Base-by-base conservation (phyloP, 2,888 invertebrate genomes). In the Unio delphinus region DNA sequence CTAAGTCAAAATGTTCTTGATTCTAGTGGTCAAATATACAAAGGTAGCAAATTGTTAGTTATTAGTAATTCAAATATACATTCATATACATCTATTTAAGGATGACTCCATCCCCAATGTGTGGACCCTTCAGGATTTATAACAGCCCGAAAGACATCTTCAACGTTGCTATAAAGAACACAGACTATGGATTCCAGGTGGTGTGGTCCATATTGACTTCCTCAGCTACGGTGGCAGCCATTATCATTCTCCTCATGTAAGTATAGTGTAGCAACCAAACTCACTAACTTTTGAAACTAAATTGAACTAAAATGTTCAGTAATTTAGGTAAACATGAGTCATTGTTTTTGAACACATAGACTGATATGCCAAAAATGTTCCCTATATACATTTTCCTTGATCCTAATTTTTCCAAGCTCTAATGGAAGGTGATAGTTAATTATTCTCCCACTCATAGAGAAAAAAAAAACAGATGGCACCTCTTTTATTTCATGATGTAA, bases 231-330 rank as follows among this genome's bases (percentile, higher is more conserved):
- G 66, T 78, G 17, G 55, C 76, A 15, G 70, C 79, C 11, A 54
- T 78, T 23, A 61, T 83, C 23, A 90, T 94, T 23, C 92, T 94
- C 75, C 90, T 93, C 4, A 91, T 91, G 93, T 93, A 82, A 90
- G 87, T 87, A 45, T 59, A 23, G 26, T 59, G 15, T n/a, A 23
- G 59, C 59, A 17, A 18, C 59, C 26, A 15, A 59, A 59, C 3
- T 11, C 11, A 23, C 58, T 17, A 17, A 61, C 64, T 23, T 55
- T 45, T 17, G 30, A 45, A 34, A 62, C 45, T 2, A 45, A 45
- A 45, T 11, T 45, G 1, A 45, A 11, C 8, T 11, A 11, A 45
- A 11, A 11, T 45, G 11, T 45, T 45, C 45, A 1, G 11, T 45
- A 45, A 45, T 45, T 45, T 45, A 45, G 45, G 11, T 11, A 8